Base-by-base conservation (phyloP, 2,888 invertebrate species). In the Galeruca laticollis region DNA sequence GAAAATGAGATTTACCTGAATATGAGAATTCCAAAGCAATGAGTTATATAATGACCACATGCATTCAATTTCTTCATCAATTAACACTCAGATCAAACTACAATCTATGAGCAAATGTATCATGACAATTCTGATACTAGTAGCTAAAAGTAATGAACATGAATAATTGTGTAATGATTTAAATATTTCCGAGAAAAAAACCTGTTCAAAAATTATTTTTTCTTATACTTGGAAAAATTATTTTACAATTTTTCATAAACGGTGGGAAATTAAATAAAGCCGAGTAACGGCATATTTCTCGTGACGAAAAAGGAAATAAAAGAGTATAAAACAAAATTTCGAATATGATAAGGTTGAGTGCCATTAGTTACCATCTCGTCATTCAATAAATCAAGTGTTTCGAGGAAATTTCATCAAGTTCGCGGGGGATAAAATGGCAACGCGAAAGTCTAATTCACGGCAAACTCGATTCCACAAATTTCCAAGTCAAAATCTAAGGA, bases 401-500 rank as follows among this genome's bases (percentile, higher is more conserved):
- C 26, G 43, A 54, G 54, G n/a, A 63, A 63, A 63, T 63, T 63
- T 63, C 63, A 63, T 63, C 56, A 63, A 56, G 40, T 63, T 35
- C 40, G 40, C 56, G 43, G 63, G 26, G 63, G 18, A 54, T 43
- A 56, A 63, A 63, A 54, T 43, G 54, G 56, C 43, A 63, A 63
- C 54, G 37, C 40, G 63, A 62, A 31, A 60, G 33, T 63, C 54
- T 54, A 63, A 63, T 63, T 63, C 56, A 40, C 54, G 67, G 59
- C 68, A 70, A 73, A 76, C 73, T 70, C 74, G 71, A 75, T 73
- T 73, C 70, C 70, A 60, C 68, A 73, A 69, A 70, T 77, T 75
- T 73, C 67, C 71, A 72, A 56, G 59, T 67, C 71, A 71, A 79
- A 77, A 81, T 81, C 82, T 82, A 82, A 82, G 82, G 81, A 82